Percentiles rank a stretch among this genome's conserved stretches.
These are phyloP conservation scores for Metaphire vulgaris DNA, from an alignment of 1,140 invertebrate species.

Conservation along the genomic window DNA sequence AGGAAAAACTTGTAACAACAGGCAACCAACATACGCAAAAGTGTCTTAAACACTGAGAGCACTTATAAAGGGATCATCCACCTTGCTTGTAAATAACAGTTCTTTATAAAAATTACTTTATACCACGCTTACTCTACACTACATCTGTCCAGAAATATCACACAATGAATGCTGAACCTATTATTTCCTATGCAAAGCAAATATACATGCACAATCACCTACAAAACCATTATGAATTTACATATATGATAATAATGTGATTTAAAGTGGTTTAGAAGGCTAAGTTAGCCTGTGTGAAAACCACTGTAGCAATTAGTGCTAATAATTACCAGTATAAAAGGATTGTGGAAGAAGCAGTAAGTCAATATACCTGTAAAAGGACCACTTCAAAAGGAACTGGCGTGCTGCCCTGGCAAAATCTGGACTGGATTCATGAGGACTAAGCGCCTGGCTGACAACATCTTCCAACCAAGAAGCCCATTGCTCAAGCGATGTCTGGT, in stretches of 20 bases:
- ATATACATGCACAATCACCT: too few relatives aligned
- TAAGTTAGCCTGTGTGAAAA: too few relatives aligned
- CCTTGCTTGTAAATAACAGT: neutral
- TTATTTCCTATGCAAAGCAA: too few relatives aligned
- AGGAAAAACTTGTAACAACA: neutral
- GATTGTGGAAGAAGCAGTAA: too few relatives aligned
- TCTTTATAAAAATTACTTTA: neutral
- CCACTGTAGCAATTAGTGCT: too few relatives aligned
- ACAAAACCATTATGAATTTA: too few relatives aligned
- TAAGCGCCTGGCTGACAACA: slow-evolving; percentile 76
- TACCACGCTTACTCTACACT: neutral
- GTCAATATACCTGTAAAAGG: slow-evolving; percentile 95
- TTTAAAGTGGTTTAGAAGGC: too few relatives aligned
- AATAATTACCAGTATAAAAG: too few relatives aligned
- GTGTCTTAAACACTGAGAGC: neutral
- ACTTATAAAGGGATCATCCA: neutral
- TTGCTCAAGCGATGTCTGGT: slow-evolving; percentile 86
- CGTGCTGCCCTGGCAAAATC: slow-evolving; percentile 71
- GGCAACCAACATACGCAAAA: neutral
- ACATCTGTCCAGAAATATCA: neutral
- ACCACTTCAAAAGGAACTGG: slow-evolving; percentile 96
- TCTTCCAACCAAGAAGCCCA: slow-evolving; percentile 95
- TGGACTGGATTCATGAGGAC: slow-evolving; percentile 70
- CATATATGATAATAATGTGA: too few relatives aligned
- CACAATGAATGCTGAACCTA: neutral